Evolutionary conservation across 2,888 invertebrate genomes (phyloP).

Genomic region (Augiades crinisus): DNA sequence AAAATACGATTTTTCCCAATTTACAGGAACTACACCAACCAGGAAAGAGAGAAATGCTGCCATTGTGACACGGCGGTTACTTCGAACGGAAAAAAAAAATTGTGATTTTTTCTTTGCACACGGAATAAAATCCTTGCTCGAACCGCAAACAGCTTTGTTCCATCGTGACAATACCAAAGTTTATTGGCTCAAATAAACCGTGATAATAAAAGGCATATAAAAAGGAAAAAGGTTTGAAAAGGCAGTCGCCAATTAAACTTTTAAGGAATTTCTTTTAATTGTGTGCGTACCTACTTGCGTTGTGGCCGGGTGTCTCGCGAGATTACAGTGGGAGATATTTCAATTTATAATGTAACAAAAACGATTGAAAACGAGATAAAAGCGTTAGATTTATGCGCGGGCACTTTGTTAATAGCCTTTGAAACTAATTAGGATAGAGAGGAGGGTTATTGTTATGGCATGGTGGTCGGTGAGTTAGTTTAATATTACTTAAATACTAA

Average conservation of each 20-base stretch:
- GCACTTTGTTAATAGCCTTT: constrained; percentile 42
- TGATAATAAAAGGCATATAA: constrained; percentile 15
- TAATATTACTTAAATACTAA: constrained; percentile 39
- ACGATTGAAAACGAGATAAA: constrained; percentile 33
- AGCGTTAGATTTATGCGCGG: constrained; percentile 39
- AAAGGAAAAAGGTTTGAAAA: constrained; percentile 10
- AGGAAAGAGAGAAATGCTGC: background rate
- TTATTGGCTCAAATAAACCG: constrained; percentile 19
- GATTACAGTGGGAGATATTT: constrained; percentile 32
- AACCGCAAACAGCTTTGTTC: constrained; percentile 20
- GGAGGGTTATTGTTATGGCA: constrained; percentile 39
- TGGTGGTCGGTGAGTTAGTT: constrained; percentile 34
- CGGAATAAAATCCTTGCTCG: constrained; percentile 11
- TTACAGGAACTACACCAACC: background rate
- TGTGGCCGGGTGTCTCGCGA: constrained; percentile 15
- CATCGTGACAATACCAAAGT: constrained; percentile 16
- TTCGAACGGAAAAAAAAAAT: constrained; percentile 1
- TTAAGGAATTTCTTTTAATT: constrained; percentile 22
- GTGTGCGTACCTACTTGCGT: constrained; percentile 7
- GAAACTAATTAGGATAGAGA: constrained; percentile 42
- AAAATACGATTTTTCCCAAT: background rate
- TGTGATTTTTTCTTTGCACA: constrained; percentile 1
- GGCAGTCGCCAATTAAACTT: constrained; percentile 21
- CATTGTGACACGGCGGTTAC: constrained; percentile 10
- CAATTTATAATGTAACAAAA: constrained; percentile 36